Evolutionary conservation across 2,888 invertebrate genomes (phyloP).

Genomic region (Netelia melanura): DNA sequence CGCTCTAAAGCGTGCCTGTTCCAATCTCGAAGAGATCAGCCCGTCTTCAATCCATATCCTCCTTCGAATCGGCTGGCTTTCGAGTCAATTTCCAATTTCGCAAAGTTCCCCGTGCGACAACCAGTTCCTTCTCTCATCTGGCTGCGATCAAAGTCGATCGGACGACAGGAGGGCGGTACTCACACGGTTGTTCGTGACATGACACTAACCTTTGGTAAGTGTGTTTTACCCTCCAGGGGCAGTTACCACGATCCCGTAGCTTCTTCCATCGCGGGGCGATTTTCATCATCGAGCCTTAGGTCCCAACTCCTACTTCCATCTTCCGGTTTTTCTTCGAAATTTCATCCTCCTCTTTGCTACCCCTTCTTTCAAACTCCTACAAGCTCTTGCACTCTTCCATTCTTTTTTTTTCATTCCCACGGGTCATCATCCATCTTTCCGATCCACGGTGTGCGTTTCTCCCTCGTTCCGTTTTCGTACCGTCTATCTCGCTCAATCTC

Average conservation of each 20-base stretch:
- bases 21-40: no score
- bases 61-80: neutral
- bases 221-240: neutral
- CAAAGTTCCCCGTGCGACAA: neutral
- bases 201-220: slow-evolving; percentile 31
- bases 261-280: neutral
- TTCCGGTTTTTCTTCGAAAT: neutral
- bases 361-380: slow-evolving; percentile 7
- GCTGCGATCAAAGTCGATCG: slow-evolving; percentile 3
- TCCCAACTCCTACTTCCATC: neutral
- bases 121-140: slow-evolving; percentile 16
- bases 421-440: slow-evolving; percentile 34
- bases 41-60: neutral
- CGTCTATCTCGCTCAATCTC: slow-evolving; percentile 16
- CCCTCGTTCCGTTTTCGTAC: slow-evolving; percentile 11
- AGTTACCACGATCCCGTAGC: neutral
- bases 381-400: slow-evolving; percentile 36
- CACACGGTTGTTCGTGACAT: slow-evolving; percentile 22
- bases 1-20: no score
- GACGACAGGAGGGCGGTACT: slow-evolving; percentile 16
- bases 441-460: slow-evolving; percentile 1
- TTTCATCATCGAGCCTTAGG: neutral
- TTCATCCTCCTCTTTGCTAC: neutral
- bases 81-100: slow-evolving; percentile 40
- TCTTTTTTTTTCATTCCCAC: slow-evolving; percentile 35